Percentiles rank a stretch among this genome's conserved stretches.
phyloP scores from a whole-genome alignment of 2,113 vertebrate species.

The Alexandromys fortis region DNA sequence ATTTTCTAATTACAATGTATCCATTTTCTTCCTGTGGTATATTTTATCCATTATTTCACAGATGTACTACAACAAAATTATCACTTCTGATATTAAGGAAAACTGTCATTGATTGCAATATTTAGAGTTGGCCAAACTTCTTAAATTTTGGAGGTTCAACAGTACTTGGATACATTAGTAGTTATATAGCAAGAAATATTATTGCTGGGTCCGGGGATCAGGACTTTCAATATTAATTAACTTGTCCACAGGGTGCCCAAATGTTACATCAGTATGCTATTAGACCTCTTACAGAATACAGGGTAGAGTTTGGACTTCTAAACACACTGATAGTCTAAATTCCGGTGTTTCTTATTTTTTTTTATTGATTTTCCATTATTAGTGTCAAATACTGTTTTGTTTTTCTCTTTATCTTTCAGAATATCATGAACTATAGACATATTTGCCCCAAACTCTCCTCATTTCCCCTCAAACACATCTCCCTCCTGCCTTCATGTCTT shows the following conservation, averaged over 20 bases:
- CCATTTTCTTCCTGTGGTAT: neutral
- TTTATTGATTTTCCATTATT: neutral
- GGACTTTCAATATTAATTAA: neutral
- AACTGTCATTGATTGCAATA: neutral
- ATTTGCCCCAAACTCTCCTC: neutral
- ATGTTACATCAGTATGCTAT: neutral
- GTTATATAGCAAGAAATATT: neutral
- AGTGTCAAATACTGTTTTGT: neutral
- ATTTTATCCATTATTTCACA: neutral
- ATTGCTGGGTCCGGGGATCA: neutral
- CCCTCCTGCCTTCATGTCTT: neutral
- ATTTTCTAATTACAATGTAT: neutral
- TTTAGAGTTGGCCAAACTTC: neutral
- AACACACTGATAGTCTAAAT: neutral
- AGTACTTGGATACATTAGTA: neutral
- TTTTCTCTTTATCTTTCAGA: neutral
- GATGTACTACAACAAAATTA: neutral
- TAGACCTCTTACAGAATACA: fast-evolving
- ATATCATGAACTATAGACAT: neutral
- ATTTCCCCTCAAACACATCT: neutral
- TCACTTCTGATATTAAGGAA: neutral
- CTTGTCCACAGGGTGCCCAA: neutral
- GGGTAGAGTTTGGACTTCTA: neutral
- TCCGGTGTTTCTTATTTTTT: neutral
- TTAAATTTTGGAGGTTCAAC: neutral